Conservation (phyloP, 2,797 vertebrate genomes). For the Pangasius krempfi region DNA sequence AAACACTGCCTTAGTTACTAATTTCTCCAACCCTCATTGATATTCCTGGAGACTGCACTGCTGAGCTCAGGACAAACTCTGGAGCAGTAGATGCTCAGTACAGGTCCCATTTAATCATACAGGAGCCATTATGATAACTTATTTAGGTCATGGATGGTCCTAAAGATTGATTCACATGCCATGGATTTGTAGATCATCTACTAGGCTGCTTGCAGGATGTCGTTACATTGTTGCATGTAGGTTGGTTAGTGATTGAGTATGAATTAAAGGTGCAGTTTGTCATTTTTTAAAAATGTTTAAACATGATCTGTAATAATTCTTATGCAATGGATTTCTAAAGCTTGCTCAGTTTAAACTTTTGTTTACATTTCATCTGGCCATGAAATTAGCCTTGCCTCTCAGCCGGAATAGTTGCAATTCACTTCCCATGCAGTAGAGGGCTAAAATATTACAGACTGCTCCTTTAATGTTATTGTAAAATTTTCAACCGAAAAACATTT, state of each 20-base stretch:
- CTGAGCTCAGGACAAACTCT: conserved; percentile 46
- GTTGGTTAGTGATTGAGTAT: conserved; percentile 11
- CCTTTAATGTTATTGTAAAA: neutral
- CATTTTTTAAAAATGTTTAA: neutral
- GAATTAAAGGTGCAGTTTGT: neutral
- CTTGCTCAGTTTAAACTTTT: neutral
- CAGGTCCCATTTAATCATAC: conserved; percentile 38
- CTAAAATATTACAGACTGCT: neutral
- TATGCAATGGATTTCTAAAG: neutral
- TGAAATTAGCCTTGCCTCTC: neutral
- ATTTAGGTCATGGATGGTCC: conserved; percentile 37
- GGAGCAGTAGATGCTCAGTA: conserved; percentile 44
- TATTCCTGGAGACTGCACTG: conserved; percentile 48
- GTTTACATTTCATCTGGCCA: neutral
- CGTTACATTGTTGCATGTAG: neutral
- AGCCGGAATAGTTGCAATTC: neutral
- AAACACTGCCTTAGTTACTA: conserved; percentile 17
- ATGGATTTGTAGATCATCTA: neutral
- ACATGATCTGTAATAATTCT: neutral
- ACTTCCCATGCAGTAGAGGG: neutral
- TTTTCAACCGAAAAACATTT: neutral
- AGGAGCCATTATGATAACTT: conserved; percentile 48
- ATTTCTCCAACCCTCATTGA: conserved; percentile 44
- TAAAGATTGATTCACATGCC: conserved; percentile 20
- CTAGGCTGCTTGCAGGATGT: neutral